A percentile compares a stretch with the other conserved stretches of the same genome.
Conservation (phyloP, 2,888 invertebrate genomes). For the Plusia festucae region DNA sequence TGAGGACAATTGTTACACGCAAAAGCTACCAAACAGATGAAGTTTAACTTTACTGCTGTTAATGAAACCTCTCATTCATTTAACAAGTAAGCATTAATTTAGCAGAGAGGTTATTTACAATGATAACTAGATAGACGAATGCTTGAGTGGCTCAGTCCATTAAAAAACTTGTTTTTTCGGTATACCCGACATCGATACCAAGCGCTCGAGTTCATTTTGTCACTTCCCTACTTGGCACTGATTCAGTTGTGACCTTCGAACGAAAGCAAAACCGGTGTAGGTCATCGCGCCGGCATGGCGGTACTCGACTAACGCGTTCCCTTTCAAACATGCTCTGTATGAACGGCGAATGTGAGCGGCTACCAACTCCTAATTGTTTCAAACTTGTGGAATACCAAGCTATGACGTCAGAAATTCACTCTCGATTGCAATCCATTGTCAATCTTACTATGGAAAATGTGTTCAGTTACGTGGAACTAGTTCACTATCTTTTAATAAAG, state of each 20-base stretch:
- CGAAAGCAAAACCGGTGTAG: conserved; percentile 87
- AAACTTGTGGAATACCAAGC: neutral
- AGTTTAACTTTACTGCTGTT: too few relatives aligned
- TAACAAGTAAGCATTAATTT: too few relatives aligned
- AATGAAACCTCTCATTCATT: too few relatives aligned
- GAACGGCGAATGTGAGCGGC: conserved; percentile 7
- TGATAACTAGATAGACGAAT: too few relatives aligned
- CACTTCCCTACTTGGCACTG: conserved; percentile 63
- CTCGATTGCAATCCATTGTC: conserved; percentile 19
- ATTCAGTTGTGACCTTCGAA: conserved; percentile 84
- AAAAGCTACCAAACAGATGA: too few relatives aligned
- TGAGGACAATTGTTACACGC: too few relatives aligned
- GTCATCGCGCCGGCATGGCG: conserved; percentile 78
- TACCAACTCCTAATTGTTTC: conserved; percentile 2
- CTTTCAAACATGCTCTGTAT: conserved; percentile 65
- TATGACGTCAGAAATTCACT: neutral
- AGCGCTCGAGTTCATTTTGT: conserved; percentile 11
- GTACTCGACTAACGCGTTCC: conserved; percentile 61
- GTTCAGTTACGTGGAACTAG: too few relatives aligned
- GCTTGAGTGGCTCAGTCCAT: too few relatives aligned
- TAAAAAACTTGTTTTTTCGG: neutral
- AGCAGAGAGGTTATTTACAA: too few relatives aligned
- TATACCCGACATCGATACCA: neutral
- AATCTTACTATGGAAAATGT: neutral
- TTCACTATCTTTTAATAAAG: too few relatives aligned